Conservation (phyloP, 2,113 vertebrate species). For the Parus major region DNA sequence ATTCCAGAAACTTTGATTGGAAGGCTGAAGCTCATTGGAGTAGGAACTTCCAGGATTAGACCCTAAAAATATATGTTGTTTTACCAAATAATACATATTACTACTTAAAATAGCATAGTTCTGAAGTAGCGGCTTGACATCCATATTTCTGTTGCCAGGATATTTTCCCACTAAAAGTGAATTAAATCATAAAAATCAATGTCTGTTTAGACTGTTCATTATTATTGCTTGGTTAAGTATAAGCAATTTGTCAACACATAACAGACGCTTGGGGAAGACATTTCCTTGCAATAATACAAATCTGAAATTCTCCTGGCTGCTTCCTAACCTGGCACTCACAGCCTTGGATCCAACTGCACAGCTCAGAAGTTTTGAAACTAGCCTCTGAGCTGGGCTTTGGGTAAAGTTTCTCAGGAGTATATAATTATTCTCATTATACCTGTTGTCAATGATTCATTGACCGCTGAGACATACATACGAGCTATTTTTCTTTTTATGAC, state of each 20-base stretch:
- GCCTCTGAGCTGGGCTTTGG: conserved; percentile 43
- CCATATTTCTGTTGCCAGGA: conserved; percentile 43
- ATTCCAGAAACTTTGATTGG: conserved; percentile 2
- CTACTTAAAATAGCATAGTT: conserved; percentile 29
- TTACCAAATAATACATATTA: conserved; percentile 29
- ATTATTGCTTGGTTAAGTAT: conserved; percentile 60
- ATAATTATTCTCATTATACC: conserved; percentile 76
- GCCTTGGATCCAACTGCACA: not conserved
- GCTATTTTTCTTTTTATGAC: conserved; percentile 70
- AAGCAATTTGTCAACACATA: conserved; percentile 67
- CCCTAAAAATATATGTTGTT: conserved; percentile 27
- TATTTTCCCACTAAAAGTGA: conserved; percentile 55
- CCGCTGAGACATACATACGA: conserved; percentile 53
- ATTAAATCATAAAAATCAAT: conserved; percentile 61
- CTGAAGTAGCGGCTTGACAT: conserved; percentile 20
- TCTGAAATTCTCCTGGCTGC: conserved; percentile 23
- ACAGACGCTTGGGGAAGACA: conserved; percentile 27
- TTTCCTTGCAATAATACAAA: not conserved
- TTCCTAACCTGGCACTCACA: conserved; percentile 8
- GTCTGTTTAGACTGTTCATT: conserved; percentile 53
- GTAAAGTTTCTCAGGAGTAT: conserved; percentile 57
- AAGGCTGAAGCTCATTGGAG: not conserved
- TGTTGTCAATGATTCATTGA: conserved; percentile 73
- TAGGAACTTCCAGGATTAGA: conserved; percentile 24
- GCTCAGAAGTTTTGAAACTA: conserved; percentile 48